phyloP scores from a whole-genome alignment of 2,797 vertebrate species.

The Macrochelys suwanniensis region DNA sequence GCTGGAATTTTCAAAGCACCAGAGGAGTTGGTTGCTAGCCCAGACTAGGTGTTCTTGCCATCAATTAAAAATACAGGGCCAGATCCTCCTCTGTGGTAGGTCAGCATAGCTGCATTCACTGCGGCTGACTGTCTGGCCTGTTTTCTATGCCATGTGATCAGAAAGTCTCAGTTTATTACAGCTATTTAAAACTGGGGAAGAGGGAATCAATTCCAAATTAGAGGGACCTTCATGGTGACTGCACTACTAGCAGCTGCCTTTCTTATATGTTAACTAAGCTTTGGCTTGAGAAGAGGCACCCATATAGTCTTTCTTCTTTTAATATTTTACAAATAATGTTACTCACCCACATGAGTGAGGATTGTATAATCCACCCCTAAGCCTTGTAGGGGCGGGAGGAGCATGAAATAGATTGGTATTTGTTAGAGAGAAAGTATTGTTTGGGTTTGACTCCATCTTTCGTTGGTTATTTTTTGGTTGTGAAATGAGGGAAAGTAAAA shows the following conservation, averaged over 20 bases:
- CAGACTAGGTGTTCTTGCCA: neutral
- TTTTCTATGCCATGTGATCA: neutral
- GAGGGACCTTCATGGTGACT: neutral
- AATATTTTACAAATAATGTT: slow-evolving; percentile 8
- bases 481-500: too few relatives aligned
- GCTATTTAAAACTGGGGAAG: neutral
- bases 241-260: neutral
- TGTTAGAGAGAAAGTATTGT: neutral
- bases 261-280: neutral
- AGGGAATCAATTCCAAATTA: neutral
- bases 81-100: neutral
- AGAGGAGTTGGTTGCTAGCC: neutral
- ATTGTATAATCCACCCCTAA: neutral
- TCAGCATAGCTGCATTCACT: neutral
- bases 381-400: neutral
- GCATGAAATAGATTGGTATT: neutral
- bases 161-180: neutral
- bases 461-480: neutral
- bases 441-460: neutral
- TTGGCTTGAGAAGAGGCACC: neutral
- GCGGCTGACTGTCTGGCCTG: neutral
- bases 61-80: neutral
- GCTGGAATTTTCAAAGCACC: neutral
- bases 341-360: neutral
- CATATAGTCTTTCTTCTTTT: neutral